Evolutionary conservation across 2,888 invertebrate genomes (phyloP).

Genomic region (Cantharis flavilabris): DNA sequence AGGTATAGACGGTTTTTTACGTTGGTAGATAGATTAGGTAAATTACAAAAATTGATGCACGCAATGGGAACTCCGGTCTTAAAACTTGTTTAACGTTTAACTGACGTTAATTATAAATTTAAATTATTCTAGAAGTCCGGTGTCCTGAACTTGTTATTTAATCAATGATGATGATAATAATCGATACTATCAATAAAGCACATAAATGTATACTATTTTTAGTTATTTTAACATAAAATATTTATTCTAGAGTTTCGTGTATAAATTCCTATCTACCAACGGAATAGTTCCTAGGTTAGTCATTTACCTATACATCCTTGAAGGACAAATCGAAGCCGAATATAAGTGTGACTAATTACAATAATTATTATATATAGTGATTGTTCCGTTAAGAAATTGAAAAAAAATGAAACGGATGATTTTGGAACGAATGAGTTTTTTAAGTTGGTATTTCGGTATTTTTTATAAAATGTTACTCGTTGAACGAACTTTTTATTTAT

Average conservation of each 20-base stretch:
- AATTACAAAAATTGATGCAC: not conserved
- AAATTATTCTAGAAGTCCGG: not conserved
- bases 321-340: conserved; percentile 22
- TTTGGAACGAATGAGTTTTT: not conserved
- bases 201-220: not conserved
- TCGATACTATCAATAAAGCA: not conserved
- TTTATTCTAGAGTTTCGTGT: conserved; percentile 2
- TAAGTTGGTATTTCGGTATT: not conserved
- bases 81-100: not conserved
- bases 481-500: conserved; percentile 2
- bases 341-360: conserved; percentile 22
- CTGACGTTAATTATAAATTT: not conserved
- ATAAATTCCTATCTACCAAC: conserved; percentile 17
- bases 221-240: not conserved
- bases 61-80: not conserved
- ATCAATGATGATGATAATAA: not conserved
- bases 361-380: not conserved
- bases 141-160: not conserved
- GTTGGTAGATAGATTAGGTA: not conserved
- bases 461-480: not conserved
- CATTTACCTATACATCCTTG: conserved; percentile 23
- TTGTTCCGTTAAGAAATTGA: not conserved
- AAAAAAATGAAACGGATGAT: not conserved
- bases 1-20: not conserved
- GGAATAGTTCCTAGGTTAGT: conserved; percentile 20